These are phyloP conservation scores for Teinopalpus imperialis DNA, from an alignment of 2,888 invertebrate genomes.

Conservation along the genomic window DNA sequence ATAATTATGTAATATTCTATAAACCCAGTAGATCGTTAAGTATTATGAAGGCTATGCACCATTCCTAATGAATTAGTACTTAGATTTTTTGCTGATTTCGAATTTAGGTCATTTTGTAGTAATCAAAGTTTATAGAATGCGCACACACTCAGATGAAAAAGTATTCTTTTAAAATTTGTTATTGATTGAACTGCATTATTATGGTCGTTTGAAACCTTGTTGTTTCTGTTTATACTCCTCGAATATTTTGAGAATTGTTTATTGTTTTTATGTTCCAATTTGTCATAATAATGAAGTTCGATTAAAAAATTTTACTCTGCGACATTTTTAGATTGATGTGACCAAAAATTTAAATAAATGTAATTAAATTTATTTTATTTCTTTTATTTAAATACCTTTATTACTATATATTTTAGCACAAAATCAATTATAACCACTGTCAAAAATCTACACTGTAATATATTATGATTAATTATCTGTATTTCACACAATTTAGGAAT, in stretches of 20 bases:
- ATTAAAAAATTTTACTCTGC: constrained; percentile 41
- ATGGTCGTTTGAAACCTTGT: constrained; percentile 49
- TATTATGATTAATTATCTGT: no score
- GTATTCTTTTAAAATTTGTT: constrained; percentile 50
- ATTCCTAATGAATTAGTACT: constrained; percentile 37
- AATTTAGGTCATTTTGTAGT: constrained; percentile 23
- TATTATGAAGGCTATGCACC: constrained; percentile 40
- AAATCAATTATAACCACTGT: no score
- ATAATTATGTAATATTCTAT: constrained; percentile 18
- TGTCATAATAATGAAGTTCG: constrained; percentile 61
- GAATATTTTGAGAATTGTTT: constrained; percentile 61
- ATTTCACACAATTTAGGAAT: no score
- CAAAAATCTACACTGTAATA: no score
- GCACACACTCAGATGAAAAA: constrained; percentile 29
- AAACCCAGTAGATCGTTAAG: constrained; percentile 27
- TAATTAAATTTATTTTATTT: constrained; percentile 8
- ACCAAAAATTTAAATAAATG: constrained; percentile 54
- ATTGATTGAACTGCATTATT: constrained; percentile 64
- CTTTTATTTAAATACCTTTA: constrained; percentile 18
- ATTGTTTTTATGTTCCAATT: constrained; percentile 51
- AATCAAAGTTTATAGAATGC: constrained; percentile 21
- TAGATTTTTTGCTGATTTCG: constrained; percentile 29
- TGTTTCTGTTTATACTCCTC: constrained; percentile 51
- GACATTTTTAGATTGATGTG: constrained; percentile 56
- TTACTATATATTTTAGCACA: constrained; percentile 4